phyloP scores from a whole-genome alignment of 2,113 vertebrate species.

The Callithrix jacchus region DNA sequence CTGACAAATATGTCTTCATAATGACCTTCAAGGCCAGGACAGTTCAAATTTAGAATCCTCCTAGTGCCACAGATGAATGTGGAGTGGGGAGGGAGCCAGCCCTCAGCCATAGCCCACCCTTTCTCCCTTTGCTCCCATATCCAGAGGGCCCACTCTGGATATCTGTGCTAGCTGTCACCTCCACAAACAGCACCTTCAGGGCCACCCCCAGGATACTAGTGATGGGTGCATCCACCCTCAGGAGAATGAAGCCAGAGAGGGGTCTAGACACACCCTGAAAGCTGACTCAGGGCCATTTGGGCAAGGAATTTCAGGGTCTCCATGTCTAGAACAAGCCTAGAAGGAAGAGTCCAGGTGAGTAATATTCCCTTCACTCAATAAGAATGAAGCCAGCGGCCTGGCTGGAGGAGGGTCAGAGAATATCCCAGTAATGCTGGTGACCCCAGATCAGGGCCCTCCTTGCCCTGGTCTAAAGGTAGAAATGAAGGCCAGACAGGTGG shows the following conservation, averaged over 20 bases:
- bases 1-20: slow-evolving; percentile 61
- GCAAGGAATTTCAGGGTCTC: not conserved
- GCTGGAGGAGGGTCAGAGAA: not conserved
- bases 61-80: not conserved
- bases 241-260: not conserved
- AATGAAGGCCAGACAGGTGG: too few species aligned
- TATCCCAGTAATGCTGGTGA: not conserved
- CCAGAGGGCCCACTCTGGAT: not conserved
- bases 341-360: not conserved
- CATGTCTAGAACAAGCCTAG: too few species aligned
- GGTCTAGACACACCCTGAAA: not conserved
- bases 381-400: too few species aligned
- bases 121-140: not conserved
- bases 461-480: not conserved
- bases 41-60: slow-evolving; percentile 56
- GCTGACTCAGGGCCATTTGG: not conserved
- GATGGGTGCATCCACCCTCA: not conserved
- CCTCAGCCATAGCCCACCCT: not conserved
- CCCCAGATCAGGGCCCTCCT: not conserved
- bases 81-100: not conserved
- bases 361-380: not conserved
- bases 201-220: not conserved
- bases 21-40: slow-evolving; percentile 60
- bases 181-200: not conserved
- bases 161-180: not conserved